Evolutionary conservation across 2,888 invertebrate genomes (phyloP), one percentile per base, ranked within the genome.

Genomic region (Octonoba sinensis): DNA sequence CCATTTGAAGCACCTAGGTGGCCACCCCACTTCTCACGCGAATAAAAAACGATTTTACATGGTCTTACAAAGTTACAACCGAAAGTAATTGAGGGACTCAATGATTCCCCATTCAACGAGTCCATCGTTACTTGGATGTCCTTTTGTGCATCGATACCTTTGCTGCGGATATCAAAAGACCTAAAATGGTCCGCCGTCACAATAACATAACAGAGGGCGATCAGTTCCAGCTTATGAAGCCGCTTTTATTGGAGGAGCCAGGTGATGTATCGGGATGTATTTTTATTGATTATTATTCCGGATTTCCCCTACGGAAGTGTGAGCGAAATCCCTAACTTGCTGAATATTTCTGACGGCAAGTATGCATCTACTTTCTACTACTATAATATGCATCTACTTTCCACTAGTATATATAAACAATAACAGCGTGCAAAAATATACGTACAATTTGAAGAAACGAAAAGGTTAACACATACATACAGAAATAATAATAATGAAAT

Each of bases 71-170:
- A 81, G 73, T 81, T 73, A 81, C 79, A 73, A 73, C 79, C 79
- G 67, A 81, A 81, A 81, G 79, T 81, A 81, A 81, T 81, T 81
- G 79, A 20, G 73, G 66, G 62, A 79, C 72, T 79, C 78, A 51
- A 79, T 79, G 71, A 79, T 79, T 79, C 46, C 78, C 71, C 49
- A 72, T 79, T 79, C 71, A 71, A 11, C 46, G 24, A 79, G 78
- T 79, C 78, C 49, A 79, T 79, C 66, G 72, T 46, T 67, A 36
- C 60, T 59, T 49, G 24, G 27, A 57, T 24, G 15, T n/a, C 56
- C 44, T 47, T 60, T 78, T 78, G 76, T 67, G 62, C 11, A 16
- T 22, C 56, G 49, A 60, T 71, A 71, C 27, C 27, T 49, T 18
- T n/a, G 74, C 59, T 47, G 51, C 36, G 56, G 74, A 36, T 60